phyloP scores from a whole-genome alignment of 1,140 invertebrate species.

The Ruditapes philippinarum region DNA sequence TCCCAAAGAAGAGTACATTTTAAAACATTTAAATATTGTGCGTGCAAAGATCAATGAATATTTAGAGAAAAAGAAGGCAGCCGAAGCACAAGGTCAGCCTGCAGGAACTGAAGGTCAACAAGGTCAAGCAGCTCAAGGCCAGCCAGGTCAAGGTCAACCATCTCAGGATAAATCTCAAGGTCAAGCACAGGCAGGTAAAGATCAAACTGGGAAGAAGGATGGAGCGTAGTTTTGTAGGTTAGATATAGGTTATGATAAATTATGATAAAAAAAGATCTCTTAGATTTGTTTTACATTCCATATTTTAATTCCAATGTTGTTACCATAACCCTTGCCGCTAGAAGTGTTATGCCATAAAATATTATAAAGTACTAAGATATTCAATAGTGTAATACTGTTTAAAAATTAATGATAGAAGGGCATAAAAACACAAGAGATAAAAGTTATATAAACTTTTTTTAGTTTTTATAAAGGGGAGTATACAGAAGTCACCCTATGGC shows the following conservation, averaged over 20 bases:
- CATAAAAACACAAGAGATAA: no score
- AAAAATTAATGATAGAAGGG: neutral
- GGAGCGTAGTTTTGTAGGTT: neutral
- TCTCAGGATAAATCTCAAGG: slow-evolving; percentile 1
- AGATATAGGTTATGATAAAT: neutral
- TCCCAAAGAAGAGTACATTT: slow-evolving; percentile 94
- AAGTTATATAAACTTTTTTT: no score
- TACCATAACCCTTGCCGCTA: neutral
- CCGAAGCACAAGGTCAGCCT: slow-evolving; percentile 15
- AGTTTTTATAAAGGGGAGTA: no score
- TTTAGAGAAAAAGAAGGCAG: slow-evolving; percentile 44
- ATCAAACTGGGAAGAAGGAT: slow-evolving; percentile 4
- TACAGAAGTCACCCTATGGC: no score
- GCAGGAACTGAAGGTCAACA: no score
- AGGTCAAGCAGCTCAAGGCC: neutral
- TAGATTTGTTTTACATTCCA: neutral
- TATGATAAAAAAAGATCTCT: neutral
- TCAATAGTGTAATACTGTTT: neutral
- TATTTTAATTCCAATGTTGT: neutral
- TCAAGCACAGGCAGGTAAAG: neutral
- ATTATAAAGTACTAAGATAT: neutral
- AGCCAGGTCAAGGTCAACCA: neutral
- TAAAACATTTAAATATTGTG: slow-evolving; percentile 95
- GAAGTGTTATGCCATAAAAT: no score
- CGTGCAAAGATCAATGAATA: slow-evolving; percentile 88